Evolutionary conservation across 2,113 vertebrate genomes (phyloP).

Genomic region (Muntiacus muntjak): DNA sequence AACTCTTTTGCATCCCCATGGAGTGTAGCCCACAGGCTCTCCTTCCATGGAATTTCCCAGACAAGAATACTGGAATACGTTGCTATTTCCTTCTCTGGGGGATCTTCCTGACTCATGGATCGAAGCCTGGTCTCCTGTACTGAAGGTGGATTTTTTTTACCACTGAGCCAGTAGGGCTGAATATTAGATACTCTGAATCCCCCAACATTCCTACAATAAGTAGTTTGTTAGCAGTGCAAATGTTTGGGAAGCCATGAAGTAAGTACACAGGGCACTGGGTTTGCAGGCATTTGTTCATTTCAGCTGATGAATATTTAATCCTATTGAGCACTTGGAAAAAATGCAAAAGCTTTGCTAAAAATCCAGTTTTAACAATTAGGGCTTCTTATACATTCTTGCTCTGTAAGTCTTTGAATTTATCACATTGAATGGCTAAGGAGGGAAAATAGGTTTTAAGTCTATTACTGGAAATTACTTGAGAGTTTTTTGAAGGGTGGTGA

Average conservation of each 20-base stretch:
- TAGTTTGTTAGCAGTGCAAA: slow-evolving; percentile 15
- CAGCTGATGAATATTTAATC: slow-evolving; percentile 77
- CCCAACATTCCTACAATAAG: neutral
- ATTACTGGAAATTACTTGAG: slow-evolving; percentile 28
- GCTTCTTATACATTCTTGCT: slow-evolving; percentile 55
- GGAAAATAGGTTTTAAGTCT: slow-evolving; percentile 41
- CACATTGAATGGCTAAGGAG: slow-evolving; percentile 30
- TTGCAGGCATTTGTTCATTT: slow-evolving; percentile 43
- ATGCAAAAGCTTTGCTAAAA: slow-evolving; percentile 61
- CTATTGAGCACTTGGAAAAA: slow-evolving; percentile 50
- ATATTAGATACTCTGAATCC: neutral
- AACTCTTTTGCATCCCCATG: neutral
- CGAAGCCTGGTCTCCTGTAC: neutral
- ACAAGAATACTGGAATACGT: neutral
- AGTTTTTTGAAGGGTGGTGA: neutral
- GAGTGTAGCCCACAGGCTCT: neutral
- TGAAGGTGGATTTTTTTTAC: neutral
- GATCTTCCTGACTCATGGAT: neutral
- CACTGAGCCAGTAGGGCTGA: neutral
- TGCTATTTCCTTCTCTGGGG: neutral
- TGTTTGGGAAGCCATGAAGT: neutral
- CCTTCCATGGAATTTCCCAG: neutral
- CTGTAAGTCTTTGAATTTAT: slow-evolving; percentile 64
- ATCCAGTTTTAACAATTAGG: slow-evolving; percentile 68
- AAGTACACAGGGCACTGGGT: neutral